These are phyloP conservation scores for Saturnia pavonia DNA, from an alignment of 2,888 invertebrate genomes.

Conservation along the genomic window DNA sequence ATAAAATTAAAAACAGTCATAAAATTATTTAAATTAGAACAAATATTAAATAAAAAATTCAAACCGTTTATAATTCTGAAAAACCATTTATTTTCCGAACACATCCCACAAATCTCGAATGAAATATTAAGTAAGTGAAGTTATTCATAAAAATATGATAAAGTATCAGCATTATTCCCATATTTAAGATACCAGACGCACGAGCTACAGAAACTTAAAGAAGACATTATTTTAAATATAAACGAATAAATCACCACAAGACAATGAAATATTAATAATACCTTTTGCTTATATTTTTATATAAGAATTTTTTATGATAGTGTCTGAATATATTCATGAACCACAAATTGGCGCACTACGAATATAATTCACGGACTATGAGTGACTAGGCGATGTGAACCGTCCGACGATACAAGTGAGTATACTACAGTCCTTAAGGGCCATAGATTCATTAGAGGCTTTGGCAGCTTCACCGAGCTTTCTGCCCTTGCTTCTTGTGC, in stretches of 20 bases:
- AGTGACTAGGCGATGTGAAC: too few relatives aligned
- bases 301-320: background rate
- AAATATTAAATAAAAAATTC: background rate
- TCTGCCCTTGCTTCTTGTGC: too few relatives aligned
- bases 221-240: conserved; percentile 42
- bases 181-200: background rate
- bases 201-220: conserved; percentile 25
- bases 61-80: background rate
- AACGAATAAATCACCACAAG: conserved; percentile 34
- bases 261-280: conserved; percentile 23
- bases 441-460: too few relatives aligned
- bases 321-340: too few relatives aligned
- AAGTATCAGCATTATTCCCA: conserved; percentile 3
- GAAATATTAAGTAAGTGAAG: conserved; percentile 1
- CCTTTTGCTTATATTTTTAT: background rate
- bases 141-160: background rate
- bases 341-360: too few relatives aligned
- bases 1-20: background rate
- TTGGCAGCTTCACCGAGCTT: too few relatives aligned
- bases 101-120: background rate
- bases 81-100: background rate
- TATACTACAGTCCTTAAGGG: too few relatives aligned
- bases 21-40: background rate
- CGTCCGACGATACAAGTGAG: too few relatives aligned
- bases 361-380: too few relatives aligned